Base-by-base conservation (phyloP, 2,888 invertebrate species). In the Ypsolopha scabrella region DNA sequence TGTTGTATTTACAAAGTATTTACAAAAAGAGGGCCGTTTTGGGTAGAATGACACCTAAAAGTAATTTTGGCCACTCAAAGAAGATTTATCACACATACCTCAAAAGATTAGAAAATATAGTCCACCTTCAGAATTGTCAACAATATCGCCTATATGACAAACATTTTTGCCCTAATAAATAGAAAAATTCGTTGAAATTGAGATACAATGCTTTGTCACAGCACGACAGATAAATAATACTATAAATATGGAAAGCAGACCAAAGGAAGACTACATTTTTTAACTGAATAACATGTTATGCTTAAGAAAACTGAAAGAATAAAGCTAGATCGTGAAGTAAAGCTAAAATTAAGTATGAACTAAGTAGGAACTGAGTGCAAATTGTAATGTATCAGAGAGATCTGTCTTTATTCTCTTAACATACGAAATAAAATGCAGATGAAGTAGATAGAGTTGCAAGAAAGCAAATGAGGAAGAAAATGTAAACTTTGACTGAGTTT, bases 341-440 rank as follows among this genome's bases (percentile, higher is more conserved):
- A 72, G 67, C 80, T 82, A 77, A 75, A 70, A 70, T 66, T 68
- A 73, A 69, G 70, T 75, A 80, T 74, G 78, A 79, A 66, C 81
- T 85, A 83, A 80, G 70, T 86, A 86, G 85, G 85, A 86, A 86
- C 85, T 86, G 83, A 80, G 81, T 80, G 85, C 82, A 73, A 66
- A 63, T 39, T 68, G 71, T 81, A 79, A 14, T 46, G 75, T 74
- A 72, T 72, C 63, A 59, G 61, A 80, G 83, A 85, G 85, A 85
- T 85, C 83, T 62, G 68, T 56, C 57, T 50, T 51, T 60, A 63
- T 62, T 63, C 62, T 62, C 68, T 73, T 72, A 77, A 72, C 69
- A 63, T 73, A 77, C 68, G 58, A 70, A 67, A 63, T 24, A 75
- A 75, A 83, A 82, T 82, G 82, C 82, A 82, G 80, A 69, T 62